These are phyloP conservation scores for Megamerina dolium DNA, from an alignment of 2,888 invertebrate species.

Conservation along the genomic window DNA sequence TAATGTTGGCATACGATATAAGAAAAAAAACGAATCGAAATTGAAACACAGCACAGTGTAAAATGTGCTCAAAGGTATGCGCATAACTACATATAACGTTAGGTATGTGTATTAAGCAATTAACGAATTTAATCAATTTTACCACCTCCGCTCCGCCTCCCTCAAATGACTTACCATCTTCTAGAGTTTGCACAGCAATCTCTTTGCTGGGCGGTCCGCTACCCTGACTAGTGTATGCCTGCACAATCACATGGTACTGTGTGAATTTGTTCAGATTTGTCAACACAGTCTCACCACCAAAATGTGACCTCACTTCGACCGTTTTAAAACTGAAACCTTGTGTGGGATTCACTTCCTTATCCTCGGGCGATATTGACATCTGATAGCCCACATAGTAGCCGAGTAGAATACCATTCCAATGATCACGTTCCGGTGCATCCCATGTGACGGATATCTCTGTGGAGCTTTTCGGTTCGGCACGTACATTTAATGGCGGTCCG, in stretches of 20 bases:
- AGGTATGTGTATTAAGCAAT: constrained; percentile 26
- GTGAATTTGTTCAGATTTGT: constrained; percentile 72
- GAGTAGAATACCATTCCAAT: constrained; percentile 81
- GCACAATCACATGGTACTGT: constrained; percentile 74
- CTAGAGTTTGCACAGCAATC: constrained; percentile 71
- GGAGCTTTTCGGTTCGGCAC: constrained; percentile 77
- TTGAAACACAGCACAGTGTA: constrained; percentile 4
- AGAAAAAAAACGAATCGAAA: neutral
- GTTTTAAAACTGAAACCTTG: constrained; percentile 68
- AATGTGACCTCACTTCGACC: constrained; percentile 68
- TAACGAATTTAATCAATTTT: constrained; percentile 35
- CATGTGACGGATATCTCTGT: constrained; percentile 78
- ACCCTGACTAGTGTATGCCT: constrained; percentile 81
- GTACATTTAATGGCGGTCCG: constrained; percentile 74
- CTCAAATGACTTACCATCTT: constrained; percentile 75
- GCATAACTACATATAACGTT: too few species aligned
- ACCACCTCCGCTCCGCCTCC: neutral
- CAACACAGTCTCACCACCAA: constrained; percentile 62
- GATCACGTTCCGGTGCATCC: constrained; percentile 79
- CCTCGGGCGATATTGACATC: constrained; percentile 50
- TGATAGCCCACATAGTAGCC: constrained; percentile 86
- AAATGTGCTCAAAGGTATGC: neutral
- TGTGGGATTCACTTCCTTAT: constrained; percentile 49
- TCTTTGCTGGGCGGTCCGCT: constrained; percentile 79
- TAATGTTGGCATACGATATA: constrained; percentile 2